Evolutionary conservation across 1,140 invertebrate genomes (phyloP), one percentile per base, ranked within the genome.

Genomic region (Araneus ventricosus): DNA sequence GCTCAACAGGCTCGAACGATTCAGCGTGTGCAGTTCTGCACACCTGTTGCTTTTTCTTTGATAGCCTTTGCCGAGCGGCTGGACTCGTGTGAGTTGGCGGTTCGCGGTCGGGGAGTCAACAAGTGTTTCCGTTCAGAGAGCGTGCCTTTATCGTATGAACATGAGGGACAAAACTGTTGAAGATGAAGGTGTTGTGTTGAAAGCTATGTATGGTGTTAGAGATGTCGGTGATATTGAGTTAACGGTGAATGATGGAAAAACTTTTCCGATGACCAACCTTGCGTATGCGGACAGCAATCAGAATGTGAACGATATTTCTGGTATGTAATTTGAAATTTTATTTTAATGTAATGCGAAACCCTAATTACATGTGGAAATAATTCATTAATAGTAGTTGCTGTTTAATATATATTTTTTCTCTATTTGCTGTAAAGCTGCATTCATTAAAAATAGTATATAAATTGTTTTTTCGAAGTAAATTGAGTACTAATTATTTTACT

Each of bases 201-300:
- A 30, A 30, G 82, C 82, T 30, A 57, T 84, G 39, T 84, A 57
- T 34, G 41, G 24, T 30, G 17, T 80, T 7, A 84, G n/a, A 84
- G 39, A 84, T 45, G 22, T 45, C 1, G 82, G 10, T 10, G 82
- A 84, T 57, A 4, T 45, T 20, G 41, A 45, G 1, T 27, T 34
- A 14, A 30, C 20, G 5, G 30, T 37, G 30, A 37, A 75, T 24
- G 27, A 70, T 14, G 70, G 17, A 20, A 75, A 75, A 37, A 34
- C 17, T 75, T 75, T 34, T 17, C 39, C 8, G 7, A 52, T 27
- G 82, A 84, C 45, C 8, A 84, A 57, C 22, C 41, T 84, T 2
- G 82, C 82, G 5, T 84, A n/a, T 84, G 82, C 82, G 20, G 41
- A 84, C 17, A 84, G 82, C 41, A 84, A 84, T 57, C 41, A 84